Evolutionary conservation across 2,797 vertebrate genomes (phyloP), one percentile per base, ranked within the genome.

Genomic region (Nannoperca obscura): DNA sequence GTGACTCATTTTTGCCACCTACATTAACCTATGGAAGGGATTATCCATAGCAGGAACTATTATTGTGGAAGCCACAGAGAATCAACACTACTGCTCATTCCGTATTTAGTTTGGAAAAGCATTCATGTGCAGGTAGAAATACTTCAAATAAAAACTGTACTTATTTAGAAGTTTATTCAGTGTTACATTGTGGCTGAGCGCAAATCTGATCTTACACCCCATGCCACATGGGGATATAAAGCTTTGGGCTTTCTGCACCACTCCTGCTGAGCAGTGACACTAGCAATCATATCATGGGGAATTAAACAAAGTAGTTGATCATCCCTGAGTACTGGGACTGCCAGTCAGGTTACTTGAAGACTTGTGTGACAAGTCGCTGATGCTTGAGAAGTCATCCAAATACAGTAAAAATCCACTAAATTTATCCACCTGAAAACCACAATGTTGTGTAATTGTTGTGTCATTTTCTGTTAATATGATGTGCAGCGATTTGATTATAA

Each of bases 261-360:
- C 62, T 66, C 92, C 88, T 67, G 83, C 88, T 83, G 89, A 61
- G 88, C 65, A 5, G 74, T 92, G 91, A 91, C 92, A 83, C 73
- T 54, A 63, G n/a, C 76, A 89, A 93, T 93, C 80, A 85, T 74
- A 62, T 93, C 83, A 84, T 0, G 19, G 14, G 49, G 86, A 88
- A 74, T 93, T 92, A 92, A 12, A 53, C 61, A 70, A 30, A 68
- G 71, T 46, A 30, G 69, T 27, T 59, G 83, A 86, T 92, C 58
- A 85, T 87, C 85, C 78, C 74, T 19, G 63, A 76, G 83, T 38
- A n/a, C 71, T n/a, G 30, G 3, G 30, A 22, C 63, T 46, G 53
- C 52, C 78, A 54, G 36, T 69, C 71, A 30, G 54, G 27, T 76
- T 54, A 69, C 82, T 76, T 70, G 54, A 61, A 77, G 54, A 71